Base-by-base conservation (phyloP, 2,888 invertebrate genomes). In the Piscicola geometra region DNA sequence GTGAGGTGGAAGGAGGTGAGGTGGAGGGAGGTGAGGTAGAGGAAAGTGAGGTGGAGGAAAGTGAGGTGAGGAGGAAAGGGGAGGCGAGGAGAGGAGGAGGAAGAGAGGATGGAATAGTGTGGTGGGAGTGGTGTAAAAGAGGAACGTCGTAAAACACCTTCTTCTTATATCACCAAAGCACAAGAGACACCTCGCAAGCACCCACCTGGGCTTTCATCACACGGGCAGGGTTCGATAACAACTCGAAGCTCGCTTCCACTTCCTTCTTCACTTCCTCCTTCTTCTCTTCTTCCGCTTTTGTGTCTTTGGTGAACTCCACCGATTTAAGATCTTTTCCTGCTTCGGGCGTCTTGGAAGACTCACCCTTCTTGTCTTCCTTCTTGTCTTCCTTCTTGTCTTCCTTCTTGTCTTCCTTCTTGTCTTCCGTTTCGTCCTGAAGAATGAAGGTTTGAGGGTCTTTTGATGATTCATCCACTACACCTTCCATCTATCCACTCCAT, bases 181-280 rank as follows among this genome's bases (percentile, higher is more conserved):
- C 18, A 33, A 18, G n/a, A 68, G 21, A 15, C 5, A 32, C 32
- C 21, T 9, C 25, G 21, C 1, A 2, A n/a, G 1, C 18, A 71
- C 73, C 21, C 25, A 76, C 76, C 75, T 76, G 99, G 83, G 94
- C 93, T 79, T 94, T 90, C 89, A 99, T 90, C 0, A 94, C 91
- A 76, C 99, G 90, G 0, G 95, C 95, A 0, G 99, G 99, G 88
- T 99, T 99, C 81, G 90, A 90, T 67, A 99, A 87, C 79, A 94
- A 91, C 86, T 96, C 95, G 86, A 92, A 95, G 79, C 87, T 90
- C 0, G 96, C 92, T 83, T 99, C 99, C 56, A 87, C 86, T 78
- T 86, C 84, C 76, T 88, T 88, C 78, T 88, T 87, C 77, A 84
- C 82, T 76, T 86, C 84, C 78, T 85, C 83, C 69, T 86, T 84